phyloP scores from a whole-genome alignment of 2,888 invertebrate genomes.

The Lacanobia oleracea region DNA sequence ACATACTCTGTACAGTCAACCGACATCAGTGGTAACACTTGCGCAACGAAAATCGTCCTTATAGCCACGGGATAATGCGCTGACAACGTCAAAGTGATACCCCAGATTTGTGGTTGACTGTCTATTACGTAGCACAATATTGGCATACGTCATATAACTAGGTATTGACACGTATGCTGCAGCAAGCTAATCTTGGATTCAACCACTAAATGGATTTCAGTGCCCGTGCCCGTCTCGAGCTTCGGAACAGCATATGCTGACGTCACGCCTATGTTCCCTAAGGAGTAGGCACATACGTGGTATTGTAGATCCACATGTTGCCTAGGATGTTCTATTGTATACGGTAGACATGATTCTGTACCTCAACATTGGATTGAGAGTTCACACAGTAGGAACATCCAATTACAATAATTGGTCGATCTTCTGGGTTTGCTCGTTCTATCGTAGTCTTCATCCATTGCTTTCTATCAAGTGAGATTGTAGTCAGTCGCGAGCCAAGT shows the following conservation, averaged over 20 bases:
- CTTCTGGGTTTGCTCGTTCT: no score
- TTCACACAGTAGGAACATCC: neutral
- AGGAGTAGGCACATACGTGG: neutral
- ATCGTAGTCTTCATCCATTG: no score
- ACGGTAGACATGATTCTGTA: neutral
- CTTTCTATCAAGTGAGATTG: no score
- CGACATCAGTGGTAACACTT: neutral
- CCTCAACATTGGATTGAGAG: neutral
- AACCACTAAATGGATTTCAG: slow-evolving; percentile 45
- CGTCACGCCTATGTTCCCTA: slow-evolving; percentile 9
- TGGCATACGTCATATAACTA: slow-evolving; percentile 4
- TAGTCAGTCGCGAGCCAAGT: no score
- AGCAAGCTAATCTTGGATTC: slow-evolving; percentile 47
- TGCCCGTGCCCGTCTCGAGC: slow-evolving; percentile 6
- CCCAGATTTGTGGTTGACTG: neutral
- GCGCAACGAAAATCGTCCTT: neutral
- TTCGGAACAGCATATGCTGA: neutral
- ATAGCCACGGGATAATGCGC: no score
- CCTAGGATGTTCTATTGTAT: neutral
- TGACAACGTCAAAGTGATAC: no score
- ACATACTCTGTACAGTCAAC: neutral
- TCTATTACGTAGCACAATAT: neutral
- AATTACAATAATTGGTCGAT: neutral
- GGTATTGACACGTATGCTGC: slow-evolving; percentile 21
- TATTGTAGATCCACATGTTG: neutral